Base-by-base conservation (phyloP, 2,113 vertebrate species). In the Tamias sibiricus region DNA sequence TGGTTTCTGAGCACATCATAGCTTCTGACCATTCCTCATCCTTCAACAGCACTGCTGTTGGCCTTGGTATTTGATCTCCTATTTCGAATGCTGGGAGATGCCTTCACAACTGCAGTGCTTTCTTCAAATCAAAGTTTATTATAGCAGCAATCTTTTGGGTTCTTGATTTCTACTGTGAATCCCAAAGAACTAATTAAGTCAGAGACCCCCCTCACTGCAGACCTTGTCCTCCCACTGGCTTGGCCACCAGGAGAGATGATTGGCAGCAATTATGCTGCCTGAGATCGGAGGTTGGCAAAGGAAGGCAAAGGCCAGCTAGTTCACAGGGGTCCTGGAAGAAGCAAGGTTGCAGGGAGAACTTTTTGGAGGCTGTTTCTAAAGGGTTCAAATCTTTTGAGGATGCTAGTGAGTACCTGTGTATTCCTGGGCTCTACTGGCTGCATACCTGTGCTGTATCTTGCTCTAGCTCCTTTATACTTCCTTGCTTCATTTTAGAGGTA, bases 261-360 rank as follows among this genome's bases (percentile, higher is more conserved):
- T 68, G 87, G 59, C 26, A 44, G 52, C 86, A 89, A n/a, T 76
- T 54, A 32, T 30, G 9, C 42, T 52, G 82, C 47, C 82, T 28
- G 11, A 3, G 1, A 13, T 10, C 71, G 72, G n/a, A 32, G 68
- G 32, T 30, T 30, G 35, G 37, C 11, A 7, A 9, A 47, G 0
- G 0, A 0, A 8, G 7, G 1, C n/a, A n/a, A 52, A 94, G 72
- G 49, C 30, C 14, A 20, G 0, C 68, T 37, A 52, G 52, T 84
- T 82, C 95, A 69, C 17, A 74, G 40, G 8, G n/a, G 87, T 8
- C 49, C 28, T 8, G 62, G 32, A 77, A 62, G 57, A 91, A 64
- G 22, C 19, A 57, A 10, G 88, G 49, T 40, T 37, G 13, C 22
- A 66, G 64, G 1, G 42, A 32, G 10, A 87, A 64, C 4, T 35